Evolutionary conservation across 37 sponge, comb jelly and placozoan genomes (phyloP).

Genomic region (Geodia barretti): DNA sequence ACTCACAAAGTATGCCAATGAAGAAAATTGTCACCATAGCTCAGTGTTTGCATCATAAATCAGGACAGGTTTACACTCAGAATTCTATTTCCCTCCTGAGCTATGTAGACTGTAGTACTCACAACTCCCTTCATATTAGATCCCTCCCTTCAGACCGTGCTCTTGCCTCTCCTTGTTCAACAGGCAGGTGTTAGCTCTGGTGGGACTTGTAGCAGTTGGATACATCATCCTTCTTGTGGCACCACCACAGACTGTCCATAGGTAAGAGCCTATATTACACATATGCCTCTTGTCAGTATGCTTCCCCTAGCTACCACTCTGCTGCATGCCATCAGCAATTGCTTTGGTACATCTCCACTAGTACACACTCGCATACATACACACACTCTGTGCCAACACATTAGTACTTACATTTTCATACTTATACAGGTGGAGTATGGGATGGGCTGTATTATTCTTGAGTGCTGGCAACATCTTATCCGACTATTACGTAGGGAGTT

Average conservation of each 20-base stretch:
- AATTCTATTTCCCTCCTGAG: neutral
- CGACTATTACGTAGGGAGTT: too few relatives aligned
- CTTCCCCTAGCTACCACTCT: slow-evolving; percentile 53
- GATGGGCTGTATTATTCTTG: too few relatives aligned
- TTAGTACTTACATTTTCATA: too few relatives aligned
- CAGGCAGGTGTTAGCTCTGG: slow-evolving; percentile 28
- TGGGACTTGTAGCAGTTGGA: slow-evolving; percentile 15
- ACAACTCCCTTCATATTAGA: neutral
- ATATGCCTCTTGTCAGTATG: neutral
- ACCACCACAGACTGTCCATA: slow-evolving; percentile 31
- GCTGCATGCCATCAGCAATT: slow-evolving; percentile 73
- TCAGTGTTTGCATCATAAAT: too few relatives aligned
- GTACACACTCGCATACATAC: too few relatives aligned
- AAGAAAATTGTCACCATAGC: too few relatives aligned
- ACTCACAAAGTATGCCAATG: too few relatives aligned
- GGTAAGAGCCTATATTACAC: neutral
- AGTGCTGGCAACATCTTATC: too few relatives aligned
- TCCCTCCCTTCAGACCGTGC: neutral
- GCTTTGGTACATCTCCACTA: slow-evolving; percentile 6
- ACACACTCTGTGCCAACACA: too few relatives aligned
- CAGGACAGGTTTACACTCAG: too few relatives aligned
- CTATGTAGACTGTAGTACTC: too few relatives aligned
- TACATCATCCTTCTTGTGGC: slow-evolving; percentile 34
- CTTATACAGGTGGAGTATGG: too few relatives aligned
- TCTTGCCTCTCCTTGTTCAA: neutral